Evolutionary conservation across 2,797 vertebrate genomes (phyloP).

Genomic region (Melanotaenia nigrans): DNA sequence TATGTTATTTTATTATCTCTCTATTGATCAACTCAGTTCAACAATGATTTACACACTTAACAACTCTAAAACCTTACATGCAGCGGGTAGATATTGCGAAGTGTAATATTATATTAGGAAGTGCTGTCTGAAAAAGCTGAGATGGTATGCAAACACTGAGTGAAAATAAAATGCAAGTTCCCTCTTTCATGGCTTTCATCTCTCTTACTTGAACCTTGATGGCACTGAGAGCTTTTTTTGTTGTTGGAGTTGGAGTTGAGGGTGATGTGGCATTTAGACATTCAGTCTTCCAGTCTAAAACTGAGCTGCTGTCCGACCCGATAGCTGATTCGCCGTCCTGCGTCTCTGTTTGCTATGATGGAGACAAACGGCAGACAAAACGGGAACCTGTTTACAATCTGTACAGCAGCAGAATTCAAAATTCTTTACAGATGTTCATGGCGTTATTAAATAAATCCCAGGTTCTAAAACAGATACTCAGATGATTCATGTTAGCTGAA

Average conservation of each 20-base stretch:
- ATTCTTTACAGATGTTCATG: not conserved
- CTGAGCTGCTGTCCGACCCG: conserved; percentile 81
- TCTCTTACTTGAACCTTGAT: conserved; percentile 84
- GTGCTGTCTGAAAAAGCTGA: not conserved
- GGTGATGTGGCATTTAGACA: conserved; percentile 66
- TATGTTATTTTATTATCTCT: not conserved
- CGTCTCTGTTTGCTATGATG: conserved; percentile 84
- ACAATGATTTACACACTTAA: not conserved
- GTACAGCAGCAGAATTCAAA: not conserved
- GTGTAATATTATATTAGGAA: no score
- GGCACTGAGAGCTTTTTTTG: conserved; percentile 86
- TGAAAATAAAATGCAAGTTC: not conserved
- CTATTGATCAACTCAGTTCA: not conserved
- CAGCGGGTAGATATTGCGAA: not conserved
- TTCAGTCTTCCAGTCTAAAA: conserved; percentile 84
- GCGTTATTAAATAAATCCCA: not conserved
- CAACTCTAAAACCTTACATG: not conserved
- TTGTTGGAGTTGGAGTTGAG: conserved; percentile 70
- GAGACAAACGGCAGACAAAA: conserved; percentile 6
- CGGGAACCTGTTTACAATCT: not conserved
- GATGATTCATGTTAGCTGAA: no score
- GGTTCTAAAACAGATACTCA: no score
- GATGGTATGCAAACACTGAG: not conserved
- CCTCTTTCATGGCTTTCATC: not conserved
- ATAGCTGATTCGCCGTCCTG: conserved; percentile 83